Conservation (phyloP, 2,113 vertebrate species). For the Azemiops feae region DNA sequence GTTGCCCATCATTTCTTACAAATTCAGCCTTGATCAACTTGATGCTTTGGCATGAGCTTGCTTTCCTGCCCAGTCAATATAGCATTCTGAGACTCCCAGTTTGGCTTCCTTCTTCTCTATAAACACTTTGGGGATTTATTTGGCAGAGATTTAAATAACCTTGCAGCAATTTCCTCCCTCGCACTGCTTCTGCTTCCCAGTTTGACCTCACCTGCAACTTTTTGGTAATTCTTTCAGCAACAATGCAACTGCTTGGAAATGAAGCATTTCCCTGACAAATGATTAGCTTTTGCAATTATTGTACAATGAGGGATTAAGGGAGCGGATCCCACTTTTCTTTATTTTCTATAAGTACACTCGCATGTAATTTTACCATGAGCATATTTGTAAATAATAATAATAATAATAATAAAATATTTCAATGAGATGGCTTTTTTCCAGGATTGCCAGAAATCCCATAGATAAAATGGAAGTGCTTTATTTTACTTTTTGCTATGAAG, state of each 20-base stretch:
- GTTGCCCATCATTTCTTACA: neutral
- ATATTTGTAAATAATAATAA: neutral
- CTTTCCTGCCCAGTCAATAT: neutral
- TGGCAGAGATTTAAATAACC: neutral
- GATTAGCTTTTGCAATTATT: neutral
- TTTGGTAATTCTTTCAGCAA: neutral
- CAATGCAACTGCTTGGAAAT: neutral
- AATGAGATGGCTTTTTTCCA: neutral
- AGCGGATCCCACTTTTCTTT: neutral
- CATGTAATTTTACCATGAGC: neutral
- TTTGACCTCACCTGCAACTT: neutral
- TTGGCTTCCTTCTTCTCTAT: neutral
- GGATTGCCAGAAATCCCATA: neutral
- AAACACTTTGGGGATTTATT: neutral
- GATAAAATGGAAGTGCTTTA: neutral
- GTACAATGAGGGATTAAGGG: neutral
- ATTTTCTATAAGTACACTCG: no score
- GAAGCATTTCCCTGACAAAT: neutral
- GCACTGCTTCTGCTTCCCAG: neutral
- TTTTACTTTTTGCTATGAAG: neutral
- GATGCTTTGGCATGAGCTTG: neutral
- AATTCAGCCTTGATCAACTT: neutral
- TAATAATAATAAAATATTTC: neutral
- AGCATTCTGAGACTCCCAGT: neutral
- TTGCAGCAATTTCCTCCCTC: neutral